phyloP scores from a whole-genome alignment of 2,113 vertebrate species.

The Microcebus lehilahytsara region DNA sequence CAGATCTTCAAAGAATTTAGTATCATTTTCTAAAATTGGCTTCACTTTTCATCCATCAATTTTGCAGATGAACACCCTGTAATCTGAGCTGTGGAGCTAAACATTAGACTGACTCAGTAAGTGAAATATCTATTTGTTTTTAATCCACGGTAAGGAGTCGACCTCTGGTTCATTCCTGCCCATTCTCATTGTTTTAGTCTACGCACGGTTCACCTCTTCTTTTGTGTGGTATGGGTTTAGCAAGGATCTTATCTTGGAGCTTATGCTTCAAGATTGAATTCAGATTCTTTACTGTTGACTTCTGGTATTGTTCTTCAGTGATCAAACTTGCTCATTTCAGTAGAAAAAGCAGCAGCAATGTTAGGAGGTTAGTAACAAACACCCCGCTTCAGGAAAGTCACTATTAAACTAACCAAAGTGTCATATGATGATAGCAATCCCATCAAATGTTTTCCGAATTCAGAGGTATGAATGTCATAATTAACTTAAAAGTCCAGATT shows the following conservation, averaged over 20 bases:
- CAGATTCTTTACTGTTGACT: background rate
- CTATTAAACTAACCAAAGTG: background rate
- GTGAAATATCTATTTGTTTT: conserved; percentile 9
- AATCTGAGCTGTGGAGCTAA: background rate
- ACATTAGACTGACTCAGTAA: background rate
- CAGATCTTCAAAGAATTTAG: background rate
- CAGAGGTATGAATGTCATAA: background rate
- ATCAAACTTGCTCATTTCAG: background rate
- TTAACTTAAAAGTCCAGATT: background rate
- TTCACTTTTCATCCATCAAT: background rate
- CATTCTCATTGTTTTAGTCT: background rate
- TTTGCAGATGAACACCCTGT: background rate
- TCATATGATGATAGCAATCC: background rate
- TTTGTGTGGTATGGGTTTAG: background rate
- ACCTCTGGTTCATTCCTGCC: background rate
- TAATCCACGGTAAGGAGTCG: background rate
- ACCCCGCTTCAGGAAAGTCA: background rate
- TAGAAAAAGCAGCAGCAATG: background rate
- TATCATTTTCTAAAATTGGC: background rate
- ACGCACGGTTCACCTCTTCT: background rate
- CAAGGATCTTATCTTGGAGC: background rate
- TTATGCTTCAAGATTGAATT: background rate
- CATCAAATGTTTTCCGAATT: background rate
- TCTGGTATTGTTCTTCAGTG: background rate
- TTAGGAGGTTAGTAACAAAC: background rate